These are phyloP conservation scores for Pimpla rufipes DNA, from an alignment of 2,888 invertebrate species.

Conservation along the genomic window DNA sequence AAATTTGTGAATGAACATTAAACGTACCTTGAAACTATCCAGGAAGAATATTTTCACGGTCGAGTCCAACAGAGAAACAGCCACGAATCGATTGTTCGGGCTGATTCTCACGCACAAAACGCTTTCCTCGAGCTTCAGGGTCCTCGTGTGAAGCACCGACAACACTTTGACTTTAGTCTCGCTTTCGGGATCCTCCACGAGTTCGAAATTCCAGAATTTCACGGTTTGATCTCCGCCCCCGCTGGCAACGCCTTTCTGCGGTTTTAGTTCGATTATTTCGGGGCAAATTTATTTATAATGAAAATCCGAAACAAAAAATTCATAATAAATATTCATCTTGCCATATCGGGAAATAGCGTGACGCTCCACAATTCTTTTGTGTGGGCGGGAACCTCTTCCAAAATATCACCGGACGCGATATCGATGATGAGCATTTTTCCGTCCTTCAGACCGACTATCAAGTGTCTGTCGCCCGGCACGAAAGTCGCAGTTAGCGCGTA, in stretches of 20 bases:
- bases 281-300: constrained; percentile 29
- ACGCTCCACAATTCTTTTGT: constrained; percentile 92
- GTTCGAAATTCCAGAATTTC: constrained; percentile 97
- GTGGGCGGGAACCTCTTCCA: constrained; percentile 95
- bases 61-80: constrained; percentile 95
- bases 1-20: background rate
- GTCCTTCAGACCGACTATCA: constrained; percentile 94
- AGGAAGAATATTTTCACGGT: constrained; percentile 98
- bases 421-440: constrained; percentile 94
- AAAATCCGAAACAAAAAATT: constrained; percentile 36
- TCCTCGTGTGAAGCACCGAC: constrained; percentile 92
- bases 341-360: constrained; percentile 92
- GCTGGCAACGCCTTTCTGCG: constrained; percentile 92
- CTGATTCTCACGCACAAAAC: constrained; percentile 94
- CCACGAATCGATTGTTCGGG: constrained; percentile 94
- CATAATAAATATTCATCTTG: constrained; percentile 80
- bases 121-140: constrained; percentile 94
- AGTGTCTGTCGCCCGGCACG: constrained; percentile 96
- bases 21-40: constrained; percentile 95
- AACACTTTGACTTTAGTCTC: constrained; percentile 90
- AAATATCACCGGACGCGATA: constrained; percentile 92
- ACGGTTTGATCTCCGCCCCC: constrained; percentile 96
- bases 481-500: constrained; percentile 92
- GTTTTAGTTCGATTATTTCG: constrained; percentile 66
- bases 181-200: constrained; percentile 89